phyloP scores from a whole-genome alignment of 2,113 vertebrate species.

The Illadopsis cleaveri region DNA sequence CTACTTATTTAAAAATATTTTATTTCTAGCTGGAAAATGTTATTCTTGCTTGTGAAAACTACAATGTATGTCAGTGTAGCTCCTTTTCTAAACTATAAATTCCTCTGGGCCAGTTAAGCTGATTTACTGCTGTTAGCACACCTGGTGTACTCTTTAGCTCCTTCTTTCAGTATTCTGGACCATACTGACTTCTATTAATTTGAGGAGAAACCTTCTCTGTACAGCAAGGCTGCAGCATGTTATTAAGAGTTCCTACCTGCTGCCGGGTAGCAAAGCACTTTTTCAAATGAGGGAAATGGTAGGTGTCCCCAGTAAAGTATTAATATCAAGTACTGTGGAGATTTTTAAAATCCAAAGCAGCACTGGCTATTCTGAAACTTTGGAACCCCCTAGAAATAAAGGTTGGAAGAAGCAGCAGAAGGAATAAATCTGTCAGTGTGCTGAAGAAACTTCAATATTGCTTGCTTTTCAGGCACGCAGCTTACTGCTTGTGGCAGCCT shows the following conservation, averaged over 20 bases:
- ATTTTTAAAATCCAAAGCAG: background rate
- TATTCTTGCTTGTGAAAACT: background rate
- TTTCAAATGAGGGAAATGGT: background rate
- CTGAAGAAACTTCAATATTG: background rate
- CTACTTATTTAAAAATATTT: background rate
- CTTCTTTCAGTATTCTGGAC: background rate
- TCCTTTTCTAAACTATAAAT: background rate
- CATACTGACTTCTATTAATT: background rate
- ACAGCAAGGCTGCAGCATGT: background rate
- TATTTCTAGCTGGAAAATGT: background rate
- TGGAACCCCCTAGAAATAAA: background rate
- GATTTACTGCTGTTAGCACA: background rate
- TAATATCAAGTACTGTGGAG: background rate
- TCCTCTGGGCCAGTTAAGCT: background rate
- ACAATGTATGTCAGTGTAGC: background rate
- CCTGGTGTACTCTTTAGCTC: background rate
- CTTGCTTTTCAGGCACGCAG: background rate
- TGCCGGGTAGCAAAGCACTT: background rate
- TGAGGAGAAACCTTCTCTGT: background rate
- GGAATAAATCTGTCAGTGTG: background rate
- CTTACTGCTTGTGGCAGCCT: slow-evolving; percentile 23
- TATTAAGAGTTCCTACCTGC: background rate
- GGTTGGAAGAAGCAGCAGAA: background rate
- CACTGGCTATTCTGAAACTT: background rate
- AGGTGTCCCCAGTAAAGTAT: background rate